Conservation (phyloP, 2,888 invertebrate genomes). For the Tetragonisca angustula region DNA sequence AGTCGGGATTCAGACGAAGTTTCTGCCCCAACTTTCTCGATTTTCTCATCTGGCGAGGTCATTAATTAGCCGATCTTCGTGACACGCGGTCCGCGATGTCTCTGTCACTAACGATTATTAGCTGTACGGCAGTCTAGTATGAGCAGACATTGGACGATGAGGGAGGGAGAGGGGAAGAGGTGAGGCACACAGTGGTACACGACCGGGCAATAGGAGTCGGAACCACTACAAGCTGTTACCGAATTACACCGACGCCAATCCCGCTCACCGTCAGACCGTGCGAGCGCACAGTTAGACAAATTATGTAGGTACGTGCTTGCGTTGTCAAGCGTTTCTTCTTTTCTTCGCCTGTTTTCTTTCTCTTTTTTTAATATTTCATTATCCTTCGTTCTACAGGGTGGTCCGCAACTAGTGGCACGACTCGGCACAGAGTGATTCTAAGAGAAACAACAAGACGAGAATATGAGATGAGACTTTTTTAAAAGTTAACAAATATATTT, state of each 20-base stretch:
- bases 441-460: too few relatives aligned
- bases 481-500: too few relatives aligned
- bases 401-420: too few relatives aligned
- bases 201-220: conserved; percentile 70
- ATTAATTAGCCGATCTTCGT: conserved; percentile 56
- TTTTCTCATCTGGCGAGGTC: conserved; percentile 24
- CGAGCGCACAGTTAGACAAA: conserved; percentile 72
- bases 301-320: conserved; percentile 72
- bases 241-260: conserved; percentile 75
- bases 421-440: too few relatives aligned
- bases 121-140: conserved; percentile 70
- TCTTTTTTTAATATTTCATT: background rate
- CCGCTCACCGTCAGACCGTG: conserved; percentile 70
- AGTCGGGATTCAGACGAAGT: background rate
- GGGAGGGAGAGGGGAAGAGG: background rate
- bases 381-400: too few relatives aligned
- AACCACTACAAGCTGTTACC: conserved; percentile 77
- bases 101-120: conserved; percentile 74
- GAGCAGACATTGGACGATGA: conserved; percentile 42
- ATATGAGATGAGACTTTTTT: too few relatives aligned
- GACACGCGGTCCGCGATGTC: conserved; percentile 57
- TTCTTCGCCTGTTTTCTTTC: background rate
- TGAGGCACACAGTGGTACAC: conserved; percentile 62
- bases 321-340: conserved; percentile 59
- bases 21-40: background rate